These are phyloP conservation scores for Cossypha caffra DNA, from an alignment of 2,797 vertebrate species.

Conservation along the genomic window DNA sequence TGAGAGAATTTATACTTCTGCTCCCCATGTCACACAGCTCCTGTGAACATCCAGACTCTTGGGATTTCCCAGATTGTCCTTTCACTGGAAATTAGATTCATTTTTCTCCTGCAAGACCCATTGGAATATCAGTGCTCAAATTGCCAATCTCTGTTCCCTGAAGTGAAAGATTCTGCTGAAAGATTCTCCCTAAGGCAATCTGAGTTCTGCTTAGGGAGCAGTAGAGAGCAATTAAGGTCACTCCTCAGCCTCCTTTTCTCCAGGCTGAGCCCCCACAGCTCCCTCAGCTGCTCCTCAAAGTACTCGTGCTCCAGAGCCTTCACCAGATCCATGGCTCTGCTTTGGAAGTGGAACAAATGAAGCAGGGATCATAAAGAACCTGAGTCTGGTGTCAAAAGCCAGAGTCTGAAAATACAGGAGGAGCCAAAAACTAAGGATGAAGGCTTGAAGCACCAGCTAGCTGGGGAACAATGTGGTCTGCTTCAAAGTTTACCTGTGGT, in stretches of 20 bases:
- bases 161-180: background rate
- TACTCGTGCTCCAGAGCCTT: background rate
- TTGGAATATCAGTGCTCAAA: background rate
- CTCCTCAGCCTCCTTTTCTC: background rate
- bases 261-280: background rate
- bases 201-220: background rate
- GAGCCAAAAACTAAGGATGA: background rate
- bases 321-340: background rate
- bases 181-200: background rate
- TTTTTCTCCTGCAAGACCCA: background rate
- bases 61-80: background rate
- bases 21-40: too few species aligned
- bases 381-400: background rate
- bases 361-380: background rate
- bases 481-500: conserved; percentile 23
- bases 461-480: background rate
- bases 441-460: background rate
- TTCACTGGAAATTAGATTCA: background rate
- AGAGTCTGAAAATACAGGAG: background rate
- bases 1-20: background rate
- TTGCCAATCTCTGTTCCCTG: background rate
- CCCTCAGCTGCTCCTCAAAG: too few species aligned
- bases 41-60: background rate
- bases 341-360: background rate
- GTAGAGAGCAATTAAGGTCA: background rate